Percentiles rank a stretch among this genome's conserved stretches.
Conservation (phyloP, 2,888 invertebrate species). For the Amblyteles armatorius region DNA sequence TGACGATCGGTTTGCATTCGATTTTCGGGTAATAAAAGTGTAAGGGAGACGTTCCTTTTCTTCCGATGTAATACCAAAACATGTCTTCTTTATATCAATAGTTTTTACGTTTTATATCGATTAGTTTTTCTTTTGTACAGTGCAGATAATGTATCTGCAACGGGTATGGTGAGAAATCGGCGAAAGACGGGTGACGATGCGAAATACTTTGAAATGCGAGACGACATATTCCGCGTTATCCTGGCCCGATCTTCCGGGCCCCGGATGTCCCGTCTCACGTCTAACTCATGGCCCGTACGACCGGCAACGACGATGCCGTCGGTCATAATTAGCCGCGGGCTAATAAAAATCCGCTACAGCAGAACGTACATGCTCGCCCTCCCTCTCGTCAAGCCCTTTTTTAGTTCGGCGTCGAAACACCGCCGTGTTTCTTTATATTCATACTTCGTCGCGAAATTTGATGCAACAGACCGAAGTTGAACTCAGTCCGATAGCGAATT, state of each 20-base stretch:
- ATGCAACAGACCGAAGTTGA: too few species aligned
- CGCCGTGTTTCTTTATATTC: too few species aligned
- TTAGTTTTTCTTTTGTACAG: not conserved
- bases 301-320: slow-evolving; percentile 32
- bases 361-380: not conserved
- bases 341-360: slow-evolving; percentile 15
- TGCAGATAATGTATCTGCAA: not conserved
- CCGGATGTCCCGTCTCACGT: slow-evolving; percentile 77
- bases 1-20: too few species aligned
- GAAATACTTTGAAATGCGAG: slow-evolving; percentile 74
- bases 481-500: too few species aligned
- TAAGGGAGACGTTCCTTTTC: not conserved
- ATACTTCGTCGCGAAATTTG: too few species aligned
- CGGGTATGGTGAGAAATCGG: slow-evolving; percentile 1
- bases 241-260: slow-evolving; percentile 77
- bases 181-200: not conserved
- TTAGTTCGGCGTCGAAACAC: too few species aligned
- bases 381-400: too few species aligned
- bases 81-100: not conserved
- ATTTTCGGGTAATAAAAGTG: too few species aligned
- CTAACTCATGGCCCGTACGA: slow-evolving; percentile 63
- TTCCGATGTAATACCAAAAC: not conserved
- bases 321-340: slow-evolving; percentile 3
- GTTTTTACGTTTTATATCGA: not conserved
- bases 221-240: slow-evolving; percentile 78